Evolutionary conservation across 1,140 invertebrate species (phyloP).

Genomic region (Teleogryllus occipitalis): DNA sequence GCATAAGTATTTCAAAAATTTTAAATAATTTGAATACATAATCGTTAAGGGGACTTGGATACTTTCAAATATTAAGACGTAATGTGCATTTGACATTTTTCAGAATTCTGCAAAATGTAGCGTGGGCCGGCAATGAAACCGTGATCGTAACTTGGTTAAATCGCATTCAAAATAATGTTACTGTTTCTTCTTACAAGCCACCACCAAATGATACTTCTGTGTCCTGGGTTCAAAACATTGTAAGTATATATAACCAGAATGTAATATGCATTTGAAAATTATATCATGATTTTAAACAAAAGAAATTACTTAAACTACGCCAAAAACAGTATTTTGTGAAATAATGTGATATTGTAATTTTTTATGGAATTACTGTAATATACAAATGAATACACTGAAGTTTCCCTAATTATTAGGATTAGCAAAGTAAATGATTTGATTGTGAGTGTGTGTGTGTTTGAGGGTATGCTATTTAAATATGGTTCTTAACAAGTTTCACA

Average conservation of each 20-base stretch:
- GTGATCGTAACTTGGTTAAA: constrained; percentile 76
- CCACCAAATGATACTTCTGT: not conserved
- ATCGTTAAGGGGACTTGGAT: too few relatives aligned
- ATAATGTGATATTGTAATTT: not conserved
- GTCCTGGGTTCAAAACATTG: not conserved
- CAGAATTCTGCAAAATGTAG: constrained; percentile 54
- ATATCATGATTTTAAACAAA: too few relatives aligned
- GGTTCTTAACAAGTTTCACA: not conserved
- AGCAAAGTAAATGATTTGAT: too few relatives aligned
- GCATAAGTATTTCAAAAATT: too few relatives aligned
- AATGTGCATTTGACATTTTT: too few relatives aligned
- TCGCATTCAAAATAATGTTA: constrained; percentile 66
- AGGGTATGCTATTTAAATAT: too few relatives aligned
- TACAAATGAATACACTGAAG: not conserved
- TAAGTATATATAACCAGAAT: not conserved
- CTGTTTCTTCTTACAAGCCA: constrained; percentile 45
- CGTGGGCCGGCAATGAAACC: constrained; percentile 64
- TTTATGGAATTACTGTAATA: not conserved
- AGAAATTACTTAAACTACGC: too few relatives aligned
- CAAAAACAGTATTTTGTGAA: too few relatives aligned
- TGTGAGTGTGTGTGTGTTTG: too few relatives aligned
- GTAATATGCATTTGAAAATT: too few relatives aligned
- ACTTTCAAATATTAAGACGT: too few relatives aligned
- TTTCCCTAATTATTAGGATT: not conserved
- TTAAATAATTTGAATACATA: too few relatives aligned